Conservation (phyloP, 2,113 vertebrate genomes). For the Oncorhynchus clarkii region DNA sequence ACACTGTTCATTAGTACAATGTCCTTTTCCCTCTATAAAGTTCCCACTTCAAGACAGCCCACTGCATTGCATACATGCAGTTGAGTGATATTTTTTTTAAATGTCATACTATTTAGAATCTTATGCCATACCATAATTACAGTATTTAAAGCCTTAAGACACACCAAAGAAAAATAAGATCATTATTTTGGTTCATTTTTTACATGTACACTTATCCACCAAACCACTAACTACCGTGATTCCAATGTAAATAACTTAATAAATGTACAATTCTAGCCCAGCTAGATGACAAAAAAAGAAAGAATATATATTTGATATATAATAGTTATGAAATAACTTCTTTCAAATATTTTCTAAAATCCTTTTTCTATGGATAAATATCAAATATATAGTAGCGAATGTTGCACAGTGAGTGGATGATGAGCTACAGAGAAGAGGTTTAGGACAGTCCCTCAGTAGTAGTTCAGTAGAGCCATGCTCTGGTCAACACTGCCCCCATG, state of each 20-base stretch:
- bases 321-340: constrained; percentile 7
- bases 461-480: background rate
- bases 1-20: constrained; percentile 7
- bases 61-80: constrained; percentile 13
- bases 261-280: constrained; percentile 58
- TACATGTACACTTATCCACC: constrained; percentile 21
- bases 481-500: constrained; percentile 63
- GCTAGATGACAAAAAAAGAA: constrained; percentile 49
- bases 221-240: constrained; percentile 33
- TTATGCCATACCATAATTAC: constrained; percentile 36
- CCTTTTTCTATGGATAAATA: constrained; percentile 30
- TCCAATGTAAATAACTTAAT: constrained; percentile 38
- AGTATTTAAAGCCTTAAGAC: constrained; percentile 46
- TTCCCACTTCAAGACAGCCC: constrained; percentile 1
- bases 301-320: too few species aligned
- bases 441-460: constrained; percentile 6
- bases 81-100: background rate
- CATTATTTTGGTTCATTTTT: constrained; percentile 29
- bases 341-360: constrained; percentile 17
- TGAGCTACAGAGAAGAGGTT: background rate
- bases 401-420: constrained; percentile 34
- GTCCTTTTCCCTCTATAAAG: constrained; percentile 4
- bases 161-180: constrained; percentile 25
- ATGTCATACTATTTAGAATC: constrained; percentile 13
- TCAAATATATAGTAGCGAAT: constrained; percentile 22